Evolutionary conservation across 2,888 invertebrate species (phyloP), one percentile per base, ranked within the genome.

Genomic region (Cryptus viduatorius): DNA sequence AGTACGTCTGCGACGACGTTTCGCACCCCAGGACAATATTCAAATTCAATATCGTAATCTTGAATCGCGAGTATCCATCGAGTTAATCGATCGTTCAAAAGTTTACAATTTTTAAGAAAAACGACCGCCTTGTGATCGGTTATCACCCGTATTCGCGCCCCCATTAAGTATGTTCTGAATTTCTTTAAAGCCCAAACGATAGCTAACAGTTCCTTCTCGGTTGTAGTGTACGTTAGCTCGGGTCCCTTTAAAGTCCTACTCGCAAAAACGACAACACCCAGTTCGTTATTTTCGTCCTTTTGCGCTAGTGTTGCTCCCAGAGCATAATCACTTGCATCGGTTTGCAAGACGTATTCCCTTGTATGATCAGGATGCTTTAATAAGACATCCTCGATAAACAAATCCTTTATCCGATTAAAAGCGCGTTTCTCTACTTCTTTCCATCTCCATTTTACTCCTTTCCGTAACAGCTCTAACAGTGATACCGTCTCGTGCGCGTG

Each of bases 261-360:
- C 4, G 84, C 86, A 69, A 90, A 90, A 0, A 86, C 84, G 5
- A 89, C 84, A 0, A 89, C 85, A 12, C 71, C 48, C 4, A 84
- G 46, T 56, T 77, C 77, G 0, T 16, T 68, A 0, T 79, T 10
- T 0, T 79, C 46, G 46, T 76, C 61, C 14, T 42, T 65, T 61
- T 87, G 84, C 3, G 37, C 84, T 0, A 87, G 37, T 1, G 82
- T 53, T 0, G 75, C 44, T 69, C 81, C 76, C 10, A 89, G 7
- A 67, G 73, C 56, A 37, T 44, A 2, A 73, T 88, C 83, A 12
- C 85, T 76, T 77, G 87, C 59, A 29, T 88, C 89, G 0, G 87
- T 83, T 0, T 86, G 85, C 3, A 88, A 31, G 31, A 77, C 75
- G 42, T 82, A 88, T 29, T 78, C 77, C 2, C 72, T 50, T 16